phyloP scores from a whole-genome alignment of 2,797 vertebrate species.

The Poecilia wingei region DNA sequence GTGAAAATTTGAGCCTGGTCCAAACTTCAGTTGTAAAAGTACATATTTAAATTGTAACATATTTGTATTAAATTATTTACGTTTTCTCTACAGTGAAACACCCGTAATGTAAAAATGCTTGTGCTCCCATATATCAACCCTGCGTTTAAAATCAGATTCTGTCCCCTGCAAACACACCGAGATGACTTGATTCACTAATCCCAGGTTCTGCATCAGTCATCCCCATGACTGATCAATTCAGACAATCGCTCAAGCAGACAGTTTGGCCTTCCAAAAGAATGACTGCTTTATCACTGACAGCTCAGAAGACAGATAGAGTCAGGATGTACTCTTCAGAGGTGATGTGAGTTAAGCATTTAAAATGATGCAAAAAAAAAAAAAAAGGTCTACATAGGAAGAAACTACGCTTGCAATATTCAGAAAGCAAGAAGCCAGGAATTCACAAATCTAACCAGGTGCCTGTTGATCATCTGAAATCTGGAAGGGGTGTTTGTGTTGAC shows the following conservation, averaged over 20 bases:
- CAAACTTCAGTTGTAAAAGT: background rate
- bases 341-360: constrained; percentile 28
- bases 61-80: background rate
- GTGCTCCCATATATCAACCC: background rate
- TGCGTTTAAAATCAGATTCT: background rate
- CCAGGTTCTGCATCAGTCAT: constrained; percentile 23
- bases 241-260: constrained; percentile 45
- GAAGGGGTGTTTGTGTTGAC: background rate
- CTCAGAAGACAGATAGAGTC: constrained; percentile 28
- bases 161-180: constrained; percentile 18
- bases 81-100: background rate
- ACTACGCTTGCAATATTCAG: background rate
- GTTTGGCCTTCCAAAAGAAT: constrained; percentile 24
- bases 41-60: background rate
- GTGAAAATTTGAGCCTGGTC: background rate
- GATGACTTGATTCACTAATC: constrained; percentile 17
- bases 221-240: constrained; percentile 37
- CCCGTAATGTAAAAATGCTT: background rate
- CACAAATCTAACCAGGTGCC: background rate
- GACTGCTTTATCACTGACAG: constrained; percentile 47
- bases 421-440: constrained; percentile 1
- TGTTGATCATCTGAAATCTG: background rate
- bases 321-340: constrained; percentile 18
- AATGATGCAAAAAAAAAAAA: constrained; percentile 23
- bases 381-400: background rate